phyloP scores from a whole-genome alignment of 2,797 vertebrate genomes.

The Danio albolineatus region DNA sequence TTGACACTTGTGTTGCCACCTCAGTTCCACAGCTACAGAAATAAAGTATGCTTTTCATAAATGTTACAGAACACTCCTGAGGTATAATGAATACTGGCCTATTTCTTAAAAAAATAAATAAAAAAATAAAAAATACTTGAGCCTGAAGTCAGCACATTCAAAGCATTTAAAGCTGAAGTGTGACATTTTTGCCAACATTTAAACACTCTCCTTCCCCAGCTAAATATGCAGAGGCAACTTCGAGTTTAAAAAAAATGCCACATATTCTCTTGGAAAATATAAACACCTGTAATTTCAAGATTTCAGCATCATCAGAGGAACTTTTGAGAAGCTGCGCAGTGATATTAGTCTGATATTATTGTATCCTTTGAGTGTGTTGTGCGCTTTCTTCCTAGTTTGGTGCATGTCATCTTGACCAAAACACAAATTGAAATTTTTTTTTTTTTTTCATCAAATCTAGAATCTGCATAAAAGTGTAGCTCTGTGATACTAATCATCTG shows the following conservation, averaged over 20 bases:
- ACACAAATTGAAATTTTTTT: no score
- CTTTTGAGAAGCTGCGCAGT: background rate
- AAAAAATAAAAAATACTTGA: background rate
- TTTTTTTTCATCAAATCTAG: no score
- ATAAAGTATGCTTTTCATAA: slow-evolving; percentile 26
- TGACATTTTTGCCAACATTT: background rate
- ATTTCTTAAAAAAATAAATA: slow-evolving; percentile 29
- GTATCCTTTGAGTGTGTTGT: background rate
- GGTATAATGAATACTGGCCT: slow-evolving; percentile 4
- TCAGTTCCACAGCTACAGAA: slow-evolving; percentile 18
- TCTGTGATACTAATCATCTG: no score
- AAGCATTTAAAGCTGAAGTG: slow-evolving; percentile 4
- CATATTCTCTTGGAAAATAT: background rate
- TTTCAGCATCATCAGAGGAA: background rate
- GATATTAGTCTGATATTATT: background rate
- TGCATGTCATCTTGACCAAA: no score
- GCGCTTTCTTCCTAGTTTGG: no score
- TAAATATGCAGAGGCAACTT: background rate
- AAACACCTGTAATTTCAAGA: background rate
- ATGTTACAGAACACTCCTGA: slow-evolving; percentile 22
- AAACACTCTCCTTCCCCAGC: background rate
- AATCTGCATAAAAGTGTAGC: no score
- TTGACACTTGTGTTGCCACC: slow-evolving; percentile 29
- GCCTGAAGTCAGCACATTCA: slow-evolving; percentile 22
- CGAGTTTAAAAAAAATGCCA: background rate